phyloP scores from a whole-genome alignment of 2,888 invertebrate species.

The Idaea straminata region DNA sequence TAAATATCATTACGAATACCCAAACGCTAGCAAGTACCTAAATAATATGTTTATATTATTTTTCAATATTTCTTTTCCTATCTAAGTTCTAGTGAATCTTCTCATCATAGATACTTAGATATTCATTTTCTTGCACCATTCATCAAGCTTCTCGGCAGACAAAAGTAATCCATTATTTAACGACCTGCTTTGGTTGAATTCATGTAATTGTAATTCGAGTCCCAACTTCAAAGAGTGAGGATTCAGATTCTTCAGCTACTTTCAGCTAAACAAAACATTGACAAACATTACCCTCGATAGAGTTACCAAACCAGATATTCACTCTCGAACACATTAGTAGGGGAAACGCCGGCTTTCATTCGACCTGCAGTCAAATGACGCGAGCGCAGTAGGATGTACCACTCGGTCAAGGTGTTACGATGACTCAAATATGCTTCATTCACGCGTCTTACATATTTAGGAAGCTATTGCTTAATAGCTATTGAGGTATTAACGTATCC shows the following conservation, averaged over 20 bases:
- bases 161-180: too few relatives aligned
- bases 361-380: slow-evolving; percentile 60
- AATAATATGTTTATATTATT: too few relatives aligned
- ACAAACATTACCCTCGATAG: neutral
- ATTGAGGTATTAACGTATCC: neutral
- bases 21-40: too few relatives aligned
- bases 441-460: slow-evolving; percentile 12
- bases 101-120: too few relatives aligned
- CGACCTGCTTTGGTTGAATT: neutral
- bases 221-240: too few relatives aligned
- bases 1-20: too few relatives aligned
- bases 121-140: too few relatives aligned
- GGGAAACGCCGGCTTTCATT: slow-evolving; percentile 58
- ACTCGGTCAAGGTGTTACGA: slow-evolving; percentile 65
- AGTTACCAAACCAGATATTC: neutral
- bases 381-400: slow-evolving; percentile 49
- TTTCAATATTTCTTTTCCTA: neutral
- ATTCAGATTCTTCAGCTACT: too few relatives aligned
- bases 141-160: too few relatives aligned
- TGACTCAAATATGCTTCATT: slow-evolving; percentile 28
- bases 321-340: slow-evolving; percentile 38
- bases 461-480: neutral
- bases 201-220: too few relatives aligned
- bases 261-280: neutral
- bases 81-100: neutral